A percentile compares a stretch with the other conserved stretches of the same genome.
These are phyloP conservation scores for Spheniscus mendiculus DNA, from an alignment of 2,113 vertebrate species.

Conservation along the genomic window DNA sequence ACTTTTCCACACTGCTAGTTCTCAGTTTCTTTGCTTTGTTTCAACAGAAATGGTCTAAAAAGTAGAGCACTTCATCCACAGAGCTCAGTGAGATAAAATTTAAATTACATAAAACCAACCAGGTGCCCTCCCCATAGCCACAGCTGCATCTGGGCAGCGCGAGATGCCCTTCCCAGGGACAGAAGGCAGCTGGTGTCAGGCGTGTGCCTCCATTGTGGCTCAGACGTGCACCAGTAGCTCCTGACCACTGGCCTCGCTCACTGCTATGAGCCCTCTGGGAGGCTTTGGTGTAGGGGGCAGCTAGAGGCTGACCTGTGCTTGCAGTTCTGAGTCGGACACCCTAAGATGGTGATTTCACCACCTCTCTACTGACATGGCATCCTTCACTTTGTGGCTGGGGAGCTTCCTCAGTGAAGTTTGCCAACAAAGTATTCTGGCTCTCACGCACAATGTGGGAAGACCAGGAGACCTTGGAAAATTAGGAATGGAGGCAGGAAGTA, in stretches of 20 bases:
- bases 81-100: neutral
- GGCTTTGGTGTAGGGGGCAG: neutral
- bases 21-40: neutral
- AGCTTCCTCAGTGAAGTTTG: neutral
- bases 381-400: neutral
- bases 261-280: neutral
- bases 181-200: neutral
- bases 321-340: neutral
- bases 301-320: neutral
- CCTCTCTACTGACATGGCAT: too few relatives aligned
- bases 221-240: accelerated
- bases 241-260: neutral
- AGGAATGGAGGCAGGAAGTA: too few relatives aligned
- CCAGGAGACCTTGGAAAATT: neutral
- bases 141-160: accelerated
- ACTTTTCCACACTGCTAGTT: neutral
- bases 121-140: neutral
- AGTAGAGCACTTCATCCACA: neutral
- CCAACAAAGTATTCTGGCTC: neutral
- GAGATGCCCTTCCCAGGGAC: neutral
- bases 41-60: neutral
- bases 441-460: too few relatives aligned
- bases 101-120: accelerated
- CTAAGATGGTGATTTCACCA: neutral
- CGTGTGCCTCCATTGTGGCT: accelerated